Evolutionary conservation across 2,113 vertebrate genomes (phyloP), one percentile per base, ranked within the genome.

Genomic region (Podarcis muralis): DNA sequence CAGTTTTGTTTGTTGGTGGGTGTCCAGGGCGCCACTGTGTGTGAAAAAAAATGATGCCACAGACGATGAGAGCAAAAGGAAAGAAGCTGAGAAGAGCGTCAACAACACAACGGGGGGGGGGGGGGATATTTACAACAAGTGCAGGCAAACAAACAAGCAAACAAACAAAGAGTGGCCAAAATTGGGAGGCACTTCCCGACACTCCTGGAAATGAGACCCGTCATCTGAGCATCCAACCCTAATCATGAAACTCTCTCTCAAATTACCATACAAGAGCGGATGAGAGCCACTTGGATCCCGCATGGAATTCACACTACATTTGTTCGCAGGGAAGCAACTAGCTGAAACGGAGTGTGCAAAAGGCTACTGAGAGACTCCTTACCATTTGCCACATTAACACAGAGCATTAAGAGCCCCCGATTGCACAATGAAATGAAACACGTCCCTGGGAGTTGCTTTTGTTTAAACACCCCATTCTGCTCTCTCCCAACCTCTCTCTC

Each of bases 221-320:
- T 32, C 15, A 22, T 57, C 22, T 65, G 27, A 59, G 75, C 2
- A 3, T 86, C 8, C 68, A 79, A 1, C 59, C 82, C 7, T 5
- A 13, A 86, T 35, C 35, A 86, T 6, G 32, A 72, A 0, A 23
- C 7, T 1, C 2, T 1, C 2, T 37, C 16, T 87, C 62, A 90
- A 90, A 88, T 86, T 85, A 43, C 1, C 23, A 72, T 69, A 72
- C 48, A 81, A 30, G 68, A 59, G 1, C 68, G 84, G 90, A 59
- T 86, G 12, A 92, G 88, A 91, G 20, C 5, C 1, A 7, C 23
- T 90, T 91, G 62, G 40, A 90, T 86, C 81, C 81, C 88, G 77
- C 20, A 1, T 69, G 68, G 27, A 83, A 88, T 81, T 91, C 1
- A 20, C 82, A 40, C 3, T 81, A 8, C 22, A 32, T 8, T 91